Conservation (phyloP, 2,113 vertebrate genomes). For the Tapirus terrestris region DNA sequence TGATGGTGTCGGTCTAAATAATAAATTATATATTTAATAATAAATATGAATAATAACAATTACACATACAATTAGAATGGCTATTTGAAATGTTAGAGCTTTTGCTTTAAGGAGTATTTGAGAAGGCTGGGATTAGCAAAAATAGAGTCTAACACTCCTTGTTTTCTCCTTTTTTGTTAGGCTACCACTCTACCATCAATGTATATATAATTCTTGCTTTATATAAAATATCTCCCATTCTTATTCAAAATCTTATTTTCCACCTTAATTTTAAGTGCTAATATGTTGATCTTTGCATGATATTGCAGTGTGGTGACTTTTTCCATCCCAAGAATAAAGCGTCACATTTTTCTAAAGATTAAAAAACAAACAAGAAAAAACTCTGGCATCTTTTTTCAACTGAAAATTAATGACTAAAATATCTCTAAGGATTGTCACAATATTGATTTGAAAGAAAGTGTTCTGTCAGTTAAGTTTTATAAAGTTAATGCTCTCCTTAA, state of each 20-base stretch:
- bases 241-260: background rate
- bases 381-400: background rate
- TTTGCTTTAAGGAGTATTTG: constrained; percentile 9
- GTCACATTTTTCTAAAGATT: background rate
- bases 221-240: background rate
- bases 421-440: background rate
- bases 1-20: background rate
- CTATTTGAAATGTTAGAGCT: background rate
- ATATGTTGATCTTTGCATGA: background rate
- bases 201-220: background rate
- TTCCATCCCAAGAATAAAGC: background rate
- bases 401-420: background rate
- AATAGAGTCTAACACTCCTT: background rate
- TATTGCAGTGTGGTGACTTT: background rate
- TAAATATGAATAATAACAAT: background rate
- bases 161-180: background rate
- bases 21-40: background rate
- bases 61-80: background rate
- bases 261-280: background rate
- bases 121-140: background rate
- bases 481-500: background rate
- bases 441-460: background rate
- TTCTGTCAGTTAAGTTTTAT: background rate
- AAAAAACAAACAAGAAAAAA: background rate
- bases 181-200: background rate